Conservation (phyloP, 2,797 vertebrate genomes). For the Gymnoscopelus braueri region DNA sequence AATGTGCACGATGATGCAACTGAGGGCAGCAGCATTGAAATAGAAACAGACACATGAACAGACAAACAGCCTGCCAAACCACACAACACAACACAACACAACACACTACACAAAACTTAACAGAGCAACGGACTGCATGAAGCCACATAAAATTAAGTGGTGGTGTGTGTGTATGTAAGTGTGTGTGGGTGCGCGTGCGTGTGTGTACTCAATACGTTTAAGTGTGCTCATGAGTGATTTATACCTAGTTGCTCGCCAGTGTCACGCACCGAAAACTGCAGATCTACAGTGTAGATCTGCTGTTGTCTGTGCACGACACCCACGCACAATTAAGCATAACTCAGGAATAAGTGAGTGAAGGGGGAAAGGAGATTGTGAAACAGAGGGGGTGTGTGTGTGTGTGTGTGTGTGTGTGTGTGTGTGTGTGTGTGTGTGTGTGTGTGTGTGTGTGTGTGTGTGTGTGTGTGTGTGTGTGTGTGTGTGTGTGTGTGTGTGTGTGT, state of each 20-base stretch:
- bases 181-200: not conserved
- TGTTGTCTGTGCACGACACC: too few relatives aligned
- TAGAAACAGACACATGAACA: not conserved
- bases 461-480: too few relatives aligned
- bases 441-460: not conserved
- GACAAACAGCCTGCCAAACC: not conserved
- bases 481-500: not conserved
- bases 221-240: not conserved
- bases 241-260: too few relatives aligned
- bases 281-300: too few relatives aligned
- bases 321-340: too few relatives aligned
- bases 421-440: not conserved
- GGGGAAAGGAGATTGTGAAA: too few relatives aligned
- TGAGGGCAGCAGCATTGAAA: not conserved
- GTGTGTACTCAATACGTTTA: not conserved
- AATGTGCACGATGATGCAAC: too few relatives aligned
- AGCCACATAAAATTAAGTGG: constrained; percentile 4
- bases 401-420: constrained; percentile 1
- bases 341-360: too few relatives aligned
- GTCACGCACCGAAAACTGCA: too few relatives aligned
- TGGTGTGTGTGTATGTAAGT: not conserved
- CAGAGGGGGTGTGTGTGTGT: too few relatives aligned
- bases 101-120: not conserved
- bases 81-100: too few relatives aligned
- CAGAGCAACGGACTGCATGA: not conserved